Conservation (phyloP, 2,888 invertebrate species). For the Archips crataeganus region DNA sequence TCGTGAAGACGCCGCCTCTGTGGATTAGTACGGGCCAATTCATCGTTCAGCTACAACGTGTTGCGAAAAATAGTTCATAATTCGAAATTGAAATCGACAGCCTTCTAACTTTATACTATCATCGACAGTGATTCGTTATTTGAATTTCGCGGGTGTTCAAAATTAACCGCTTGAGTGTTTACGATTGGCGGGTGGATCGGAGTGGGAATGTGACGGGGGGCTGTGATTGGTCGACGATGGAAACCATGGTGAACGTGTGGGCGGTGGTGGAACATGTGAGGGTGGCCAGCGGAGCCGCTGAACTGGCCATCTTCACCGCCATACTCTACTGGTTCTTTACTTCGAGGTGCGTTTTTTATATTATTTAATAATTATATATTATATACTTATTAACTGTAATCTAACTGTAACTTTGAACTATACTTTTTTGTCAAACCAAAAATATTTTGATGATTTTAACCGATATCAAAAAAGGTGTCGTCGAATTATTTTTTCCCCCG, state of each 20-base stretch:
- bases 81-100: slow-evolving; percentile 39
- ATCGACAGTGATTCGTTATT: slow-evolving; percentile 37
- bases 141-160: slow-evolving; percentile 55
- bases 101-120: slow-evolving; percentile 20
- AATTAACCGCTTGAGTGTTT: slow-evolving; percentile 63
- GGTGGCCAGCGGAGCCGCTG: slow-evolving; percentile 86
- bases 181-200: slow-evolving; percentile 57
- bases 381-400: too few relatives aligned
- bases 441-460: too few relatives aligned
- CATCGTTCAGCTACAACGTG: slow-evolving; percentile 23
- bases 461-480: too few relatives aligned
- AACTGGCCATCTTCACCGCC: slow-evolving; percentile 87
- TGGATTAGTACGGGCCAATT: slow-evolving; percentile 30
- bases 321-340: slow-evolving; percentile 88
- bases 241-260: slow-evolving; percentile 80
- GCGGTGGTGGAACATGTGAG: slow-evolving; percentile 79
- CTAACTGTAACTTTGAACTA: too few relatives aligned
- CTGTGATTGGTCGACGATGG: slow-evolving; percentile 67
- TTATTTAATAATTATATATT: not conserved
- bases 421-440: too few relatives aligned
- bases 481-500: too few relatives aligned
- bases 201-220: slow-evolving; percentile 73
- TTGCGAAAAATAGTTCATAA: not conserved
- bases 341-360: slow-evolving; percentile 77
- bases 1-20: slow-evolving; percentile 20